A percentile compares a stretch with the other conserved stretches of the same genome.
Conservation (phyloP, 2,888 invertebrate species). For the Mesopsocus fuscifrons region DNA sequence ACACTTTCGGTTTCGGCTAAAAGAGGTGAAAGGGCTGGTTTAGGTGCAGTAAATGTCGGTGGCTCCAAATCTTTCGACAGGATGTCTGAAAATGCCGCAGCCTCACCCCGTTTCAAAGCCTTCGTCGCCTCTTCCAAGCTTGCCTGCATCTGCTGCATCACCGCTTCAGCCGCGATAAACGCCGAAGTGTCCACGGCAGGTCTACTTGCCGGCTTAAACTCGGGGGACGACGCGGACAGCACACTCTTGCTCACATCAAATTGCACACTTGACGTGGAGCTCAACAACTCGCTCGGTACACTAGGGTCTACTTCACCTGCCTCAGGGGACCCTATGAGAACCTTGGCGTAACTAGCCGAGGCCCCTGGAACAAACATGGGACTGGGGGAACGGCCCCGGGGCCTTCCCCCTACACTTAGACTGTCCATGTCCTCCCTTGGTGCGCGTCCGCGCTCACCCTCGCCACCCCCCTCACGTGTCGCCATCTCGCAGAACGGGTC, state of each 20-base stretch:
- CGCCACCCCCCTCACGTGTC: not conserved
- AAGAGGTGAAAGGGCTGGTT: constrained; percentile 1
- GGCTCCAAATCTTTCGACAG: not conserved
- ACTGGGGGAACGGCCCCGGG: constrained; percentile 37
- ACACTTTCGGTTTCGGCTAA: not conserved
- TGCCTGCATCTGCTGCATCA: constrained; percentile 3
- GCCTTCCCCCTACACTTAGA: not conserved
- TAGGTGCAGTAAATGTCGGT: not conserved
- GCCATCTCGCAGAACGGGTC: constrained; percentile 3
- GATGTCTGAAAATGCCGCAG: not conserved
- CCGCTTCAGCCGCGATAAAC: not conserved
- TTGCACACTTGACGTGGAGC: not conserved
- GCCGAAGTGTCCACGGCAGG: not conserved
- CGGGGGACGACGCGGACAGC: not conserved
- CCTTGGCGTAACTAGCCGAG: constrained; percentile 59
- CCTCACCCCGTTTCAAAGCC: not conserved
- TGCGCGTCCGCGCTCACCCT: not conserved
- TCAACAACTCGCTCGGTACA: not conserved
- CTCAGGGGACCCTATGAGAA: constrained; percentile 39
- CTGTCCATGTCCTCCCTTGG: not conserved
- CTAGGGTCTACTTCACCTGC: not conserved
- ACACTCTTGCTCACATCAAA: not conserved
- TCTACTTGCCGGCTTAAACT: not conserved
- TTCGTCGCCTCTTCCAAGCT: constrained; percentile 2
- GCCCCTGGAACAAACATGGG: constrained; percentile 51